Percentiles rank a stretch among this genome's conserved stretches.
Evolutionary conservation across 2,888 invertebrate genomes (phyloP).

Genomic region (Melangyna quadrimaculata): DNA sequence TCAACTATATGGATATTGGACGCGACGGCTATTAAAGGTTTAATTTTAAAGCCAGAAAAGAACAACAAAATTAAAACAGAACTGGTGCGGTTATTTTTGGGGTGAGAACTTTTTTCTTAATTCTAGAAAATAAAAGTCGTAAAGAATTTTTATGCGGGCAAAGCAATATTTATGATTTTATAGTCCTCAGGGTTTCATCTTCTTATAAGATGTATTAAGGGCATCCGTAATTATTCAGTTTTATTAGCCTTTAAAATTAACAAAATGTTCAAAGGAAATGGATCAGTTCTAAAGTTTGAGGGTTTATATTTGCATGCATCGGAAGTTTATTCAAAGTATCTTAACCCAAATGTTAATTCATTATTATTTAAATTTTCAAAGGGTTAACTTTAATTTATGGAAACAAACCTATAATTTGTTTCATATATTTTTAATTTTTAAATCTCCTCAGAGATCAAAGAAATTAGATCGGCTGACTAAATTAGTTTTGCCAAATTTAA

Average conservation of each 20-base stretch:
- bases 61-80: not conserved
- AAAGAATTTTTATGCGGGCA: slow-evolving; percentile 12
- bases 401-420: not conserved
- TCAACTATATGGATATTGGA: not conserved
- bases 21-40: slow-evolving; percentile 26
- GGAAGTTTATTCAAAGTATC: not conserved
- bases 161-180: slow-evolving; percentile 29
- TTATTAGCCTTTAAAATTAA: slow-evolving; percentile 41
- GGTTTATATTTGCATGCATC: too few relatives aligned
- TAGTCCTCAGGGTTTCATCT: slow-evolving; percentile 47
- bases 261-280: not conserved
- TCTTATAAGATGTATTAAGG: slow-evolving; percentile 8
- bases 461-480: not conserved
- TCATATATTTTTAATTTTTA: not conserved
- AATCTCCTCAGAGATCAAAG: not conserved
- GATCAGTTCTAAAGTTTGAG: not conserved
- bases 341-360: not conserved
- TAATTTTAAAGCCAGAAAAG: slow-evolving; percentile 39
- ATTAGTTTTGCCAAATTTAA: too few relatives aligned
- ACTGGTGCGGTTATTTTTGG: slow-evolving; percentile 9
- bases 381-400: not conserved
- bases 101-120: not conserved
- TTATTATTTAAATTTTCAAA: not conserved
- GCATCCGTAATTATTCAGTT: slow-evolving; percentile 37
- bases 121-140: slow-evolving; percentile 32